These are phyloP conservation scores for Tanaodytes sp. DNA, from an alignment of 2,888 invertebrate genomes.

Conservation along the genomic window DNA sequence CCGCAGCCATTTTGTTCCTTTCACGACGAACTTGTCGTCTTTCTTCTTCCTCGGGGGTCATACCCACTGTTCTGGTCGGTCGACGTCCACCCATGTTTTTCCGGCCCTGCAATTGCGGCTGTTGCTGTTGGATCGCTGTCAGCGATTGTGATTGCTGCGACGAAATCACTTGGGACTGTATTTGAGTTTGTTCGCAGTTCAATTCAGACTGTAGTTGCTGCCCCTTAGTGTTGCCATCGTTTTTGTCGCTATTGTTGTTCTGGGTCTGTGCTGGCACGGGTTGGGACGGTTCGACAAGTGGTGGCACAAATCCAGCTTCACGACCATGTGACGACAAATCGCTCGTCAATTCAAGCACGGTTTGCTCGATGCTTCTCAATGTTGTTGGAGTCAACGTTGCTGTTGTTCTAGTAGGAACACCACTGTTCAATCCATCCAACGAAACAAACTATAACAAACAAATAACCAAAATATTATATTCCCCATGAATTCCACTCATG, in stretches of 20 bases:
- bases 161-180: conserved; percentile 25
- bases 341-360: conserved; percentile 88
- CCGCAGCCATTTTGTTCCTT: conserved; percentile 97
- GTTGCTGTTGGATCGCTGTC: conserved; percentile 54
- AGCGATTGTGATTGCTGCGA: conserved; percentile 73
- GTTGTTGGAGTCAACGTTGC: conserved; percentile 96
- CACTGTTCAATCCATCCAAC: conserved; percentile 89
- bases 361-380: conserved; percentile 91
- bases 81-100: conserved; percentile 90
- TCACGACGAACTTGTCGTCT: conserved; percentile 89
- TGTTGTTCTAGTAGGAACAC: conserved; percentile 93
- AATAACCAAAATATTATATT: too few species aligned
- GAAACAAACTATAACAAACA: conserved; percentile 83
- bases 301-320: conserved; percentile 95
- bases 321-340: conserved; percentile 82
- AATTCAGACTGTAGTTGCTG: conserved; percentile 41
- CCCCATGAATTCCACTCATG: too few species aligned
- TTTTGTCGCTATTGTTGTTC: conserved; percentile 60
- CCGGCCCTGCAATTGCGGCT: conserved; percentile 74
- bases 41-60: conserved; percentile 94
- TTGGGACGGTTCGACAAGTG: conserved; percentile 75
- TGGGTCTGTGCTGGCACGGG: conserved; percentile 72
- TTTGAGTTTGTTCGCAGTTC: conserved; percentile 50
- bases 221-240: conserved; percentile 35
- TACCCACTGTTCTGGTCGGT: conserved; percentile 83